These are phyloP conservation scores for Dipodomys spectabilis DNA, from an alignment of 2,113 vertebrate species.

Conservation along the genomic window DNA sequence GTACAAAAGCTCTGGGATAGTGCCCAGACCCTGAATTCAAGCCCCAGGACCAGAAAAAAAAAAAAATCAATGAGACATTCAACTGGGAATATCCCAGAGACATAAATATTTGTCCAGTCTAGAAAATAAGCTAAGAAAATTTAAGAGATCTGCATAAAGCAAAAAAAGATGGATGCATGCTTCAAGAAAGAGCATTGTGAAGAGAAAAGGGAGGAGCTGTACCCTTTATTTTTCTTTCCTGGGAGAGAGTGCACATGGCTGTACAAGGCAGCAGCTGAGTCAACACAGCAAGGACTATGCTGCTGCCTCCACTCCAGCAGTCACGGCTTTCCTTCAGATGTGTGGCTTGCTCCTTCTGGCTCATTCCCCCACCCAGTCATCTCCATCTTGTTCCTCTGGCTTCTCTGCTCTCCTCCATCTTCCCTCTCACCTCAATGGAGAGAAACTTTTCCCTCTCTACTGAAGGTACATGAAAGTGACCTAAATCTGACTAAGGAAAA, in stretches of 20 bases:
- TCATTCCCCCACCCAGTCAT: not conserved
- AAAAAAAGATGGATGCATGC: not conserved
- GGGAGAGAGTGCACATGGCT: not conserved
- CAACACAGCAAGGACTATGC: constrained; percentile 5
- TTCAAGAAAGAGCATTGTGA: not conserved
- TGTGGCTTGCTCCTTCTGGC: not conserved
- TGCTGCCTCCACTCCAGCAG: not conserved
- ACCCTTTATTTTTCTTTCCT: not conserved
- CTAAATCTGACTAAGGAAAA: constrained; percentile 15
- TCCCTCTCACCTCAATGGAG: not conserved
- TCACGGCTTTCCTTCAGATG: not conserved
- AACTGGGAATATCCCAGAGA: not conserved
- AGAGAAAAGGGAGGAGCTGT: not conserved
- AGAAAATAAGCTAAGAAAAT: not conserved
- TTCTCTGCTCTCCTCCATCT: not conserved
- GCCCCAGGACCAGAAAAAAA: too few relatives aligned
- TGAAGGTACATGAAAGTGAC: not conserved
- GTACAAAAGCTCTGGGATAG: too few relatives aligned
- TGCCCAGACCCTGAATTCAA: too few relatives aligned
- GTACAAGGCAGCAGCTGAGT: constrained; percentile 31
- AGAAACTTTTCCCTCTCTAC: not conserved
- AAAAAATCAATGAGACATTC: not conserved
- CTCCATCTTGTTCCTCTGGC: not conserved
- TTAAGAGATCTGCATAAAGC: not conserved
- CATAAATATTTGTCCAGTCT: not conserved